Conservation (phyloP, 2,797 vertebrate genomes). For the Podarcis siculus region DNA sequence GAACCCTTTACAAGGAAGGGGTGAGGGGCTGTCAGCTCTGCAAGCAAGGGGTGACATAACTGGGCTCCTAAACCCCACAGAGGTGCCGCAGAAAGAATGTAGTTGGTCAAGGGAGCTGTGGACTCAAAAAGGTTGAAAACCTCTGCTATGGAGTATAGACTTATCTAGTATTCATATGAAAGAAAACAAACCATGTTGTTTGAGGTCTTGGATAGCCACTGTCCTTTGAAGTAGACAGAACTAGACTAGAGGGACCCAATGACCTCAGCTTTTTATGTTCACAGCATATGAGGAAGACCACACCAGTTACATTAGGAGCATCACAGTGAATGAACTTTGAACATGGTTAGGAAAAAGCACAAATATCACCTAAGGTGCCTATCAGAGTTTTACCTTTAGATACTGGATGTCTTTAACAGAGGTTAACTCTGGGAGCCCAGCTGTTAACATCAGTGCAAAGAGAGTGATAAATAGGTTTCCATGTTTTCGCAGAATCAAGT, state of each 20-base stretch:
- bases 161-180: neutral
- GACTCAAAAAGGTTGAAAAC: no score
- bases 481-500: conserved; percentile 91
- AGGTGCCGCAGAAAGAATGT: no score
- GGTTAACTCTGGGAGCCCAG: conserved; percentile 95
- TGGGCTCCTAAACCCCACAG: no score
- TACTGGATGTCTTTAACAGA: conserved; percentile 99
- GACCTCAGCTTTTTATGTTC: neutral
- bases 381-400: conserved; percentile 87
- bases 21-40: no score
- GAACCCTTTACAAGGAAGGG: no score
- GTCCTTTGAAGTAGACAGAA: neutral
- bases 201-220: neutral
- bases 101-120: no score
- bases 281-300: neutral
- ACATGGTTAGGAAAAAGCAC: neutral
- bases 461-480: conserved; percentile 98
- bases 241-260: neutral
- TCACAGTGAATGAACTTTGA: neutral
- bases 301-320: neutral
- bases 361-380: neutral
- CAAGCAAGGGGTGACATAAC: no score
- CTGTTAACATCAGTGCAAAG: conserved; percentile 98
- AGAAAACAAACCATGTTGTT: neutral
- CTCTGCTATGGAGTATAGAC: no score